Conservation (phyloP, 2,888 invertebrate species). For the Formica aserva region DNA sequence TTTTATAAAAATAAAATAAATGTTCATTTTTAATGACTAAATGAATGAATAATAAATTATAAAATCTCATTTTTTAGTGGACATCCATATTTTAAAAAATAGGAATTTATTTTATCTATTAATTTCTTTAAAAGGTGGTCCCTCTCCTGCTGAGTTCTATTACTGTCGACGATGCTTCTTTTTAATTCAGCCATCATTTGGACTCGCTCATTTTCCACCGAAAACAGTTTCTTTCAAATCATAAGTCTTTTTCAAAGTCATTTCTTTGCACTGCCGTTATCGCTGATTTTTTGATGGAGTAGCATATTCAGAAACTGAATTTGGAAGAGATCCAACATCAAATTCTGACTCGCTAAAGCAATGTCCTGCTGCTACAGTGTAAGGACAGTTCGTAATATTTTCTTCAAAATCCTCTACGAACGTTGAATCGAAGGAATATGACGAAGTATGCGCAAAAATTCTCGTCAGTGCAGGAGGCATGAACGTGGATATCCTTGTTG, state of each 20-base stretch:
- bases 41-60: too few relatives aligned
- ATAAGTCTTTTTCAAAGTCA: neutral
- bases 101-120: neutral
- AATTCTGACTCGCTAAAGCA: neutral
- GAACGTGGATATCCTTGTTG: neutral
- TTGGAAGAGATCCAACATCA: neutral
- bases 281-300: neutral
- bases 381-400: neutral
- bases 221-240: neutral
- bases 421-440: neutral
- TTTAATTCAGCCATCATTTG: neutral
- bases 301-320: neutral
- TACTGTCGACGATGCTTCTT: neutral
- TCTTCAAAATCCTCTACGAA: neutral
- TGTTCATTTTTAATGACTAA: neutral
- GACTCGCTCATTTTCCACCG: neutral
- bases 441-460: neutral
- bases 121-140: neutral
- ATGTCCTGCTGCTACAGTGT: neutral
- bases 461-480: neutral
- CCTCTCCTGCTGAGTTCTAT: neutral
- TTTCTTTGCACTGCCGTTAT: neutral
- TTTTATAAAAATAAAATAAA: neutral
- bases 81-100: too few relatives aligned
- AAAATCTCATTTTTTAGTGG: too few relatives aligned